Evolutionary conservation across 2,797 vertebrate species (phyloP).

Genomic region (Urophycis tenuis): DNA sequence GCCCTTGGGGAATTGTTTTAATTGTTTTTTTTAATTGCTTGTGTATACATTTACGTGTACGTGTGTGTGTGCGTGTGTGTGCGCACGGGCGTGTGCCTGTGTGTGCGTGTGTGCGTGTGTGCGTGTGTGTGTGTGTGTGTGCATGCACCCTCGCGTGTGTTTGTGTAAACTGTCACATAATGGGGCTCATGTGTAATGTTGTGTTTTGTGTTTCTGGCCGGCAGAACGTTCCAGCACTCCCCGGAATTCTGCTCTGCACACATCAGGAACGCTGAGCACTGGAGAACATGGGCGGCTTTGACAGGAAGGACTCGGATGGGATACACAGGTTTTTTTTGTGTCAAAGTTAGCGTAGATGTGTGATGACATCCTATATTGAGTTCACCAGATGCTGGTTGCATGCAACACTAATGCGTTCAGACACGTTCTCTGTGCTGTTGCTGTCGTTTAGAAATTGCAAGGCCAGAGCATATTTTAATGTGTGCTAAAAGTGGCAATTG

Average conservation of each 20-base stretch:
- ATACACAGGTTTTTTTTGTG: neutral
- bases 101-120: neutral
- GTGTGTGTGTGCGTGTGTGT: neutral
- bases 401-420: neutral
- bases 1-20: slow-evolving; percentile 10
- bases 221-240: neutral
- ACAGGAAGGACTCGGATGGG: neutral
- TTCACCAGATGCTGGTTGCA: neutral
- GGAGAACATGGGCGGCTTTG: neutral
- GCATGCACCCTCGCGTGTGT: neutral
- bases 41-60: neutral
- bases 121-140: neutral
- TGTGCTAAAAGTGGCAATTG: neutral
- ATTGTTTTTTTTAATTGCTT: slow-evolving; percentile 5
- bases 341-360: neutral
- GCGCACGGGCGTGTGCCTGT: neutral
- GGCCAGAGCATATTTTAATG: neutral
- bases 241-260: neutral
- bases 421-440: neutral
- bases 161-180: neutral
- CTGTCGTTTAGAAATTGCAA: neutral
- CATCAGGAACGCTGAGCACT: neutral
- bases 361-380: neutral
- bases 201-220: neutral
- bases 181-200: neutral